Conservation (phyloP, 2,113 vertebrate genomes). For the Podilymbus podiceps region DNA sequence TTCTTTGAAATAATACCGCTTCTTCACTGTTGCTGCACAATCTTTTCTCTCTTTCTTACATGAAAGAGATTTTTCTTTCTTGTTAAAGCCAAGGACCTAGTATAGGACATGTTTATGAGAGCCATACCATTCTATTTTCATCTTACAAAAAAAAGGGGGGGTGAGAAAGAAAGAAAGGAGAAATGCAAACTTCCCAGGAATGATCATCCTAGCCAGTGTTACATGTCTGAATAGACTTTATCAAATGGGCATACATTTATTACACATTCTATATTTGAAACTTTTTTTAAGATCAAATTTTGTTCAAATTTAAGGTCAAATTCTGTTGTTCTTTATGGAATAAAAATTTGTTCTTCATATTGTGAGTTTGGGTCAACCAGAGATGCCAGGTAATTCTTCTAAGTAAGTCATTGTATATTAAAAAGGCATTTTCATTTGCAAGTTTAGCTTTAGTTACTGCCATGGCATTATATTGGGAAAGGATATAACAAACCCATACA, state of each 20-base stretch:
- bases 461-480: not conserved
- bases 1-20: not conserved
- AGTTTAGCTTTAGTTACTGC: not conserved
- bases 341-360: not conserved
- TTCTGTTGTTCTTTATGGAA: not conserved
- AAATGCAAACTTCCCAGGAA: not conserved
- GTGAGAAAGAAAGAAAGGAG: not conserved
- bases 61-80: not conserved
- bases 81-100: not conserved
- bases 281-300: not conserved
- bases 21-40: not conserved
- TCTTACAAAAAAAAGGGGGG: not conserved
- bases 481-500: not conserved
- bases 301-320: not conserved
- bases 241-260: not conserved
- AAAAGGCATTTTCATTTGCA: not conserved
- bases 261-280: not conserved
- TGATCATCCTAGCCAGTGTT: not conserved
- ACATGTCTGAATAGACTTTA: not conserved
- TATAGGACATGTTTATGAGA: not conserved
- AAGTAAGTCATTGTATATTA: rapidly evolving
- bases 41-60: not conserved
- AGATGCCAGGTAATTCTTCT: not conserved
- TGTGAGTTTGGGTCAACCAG: not conserved
- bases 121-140: not conserved